phyloP scores from a whole-genome alignment of 1,140 invertebrate species.

The Doryteuthis pealeii region DNA sequence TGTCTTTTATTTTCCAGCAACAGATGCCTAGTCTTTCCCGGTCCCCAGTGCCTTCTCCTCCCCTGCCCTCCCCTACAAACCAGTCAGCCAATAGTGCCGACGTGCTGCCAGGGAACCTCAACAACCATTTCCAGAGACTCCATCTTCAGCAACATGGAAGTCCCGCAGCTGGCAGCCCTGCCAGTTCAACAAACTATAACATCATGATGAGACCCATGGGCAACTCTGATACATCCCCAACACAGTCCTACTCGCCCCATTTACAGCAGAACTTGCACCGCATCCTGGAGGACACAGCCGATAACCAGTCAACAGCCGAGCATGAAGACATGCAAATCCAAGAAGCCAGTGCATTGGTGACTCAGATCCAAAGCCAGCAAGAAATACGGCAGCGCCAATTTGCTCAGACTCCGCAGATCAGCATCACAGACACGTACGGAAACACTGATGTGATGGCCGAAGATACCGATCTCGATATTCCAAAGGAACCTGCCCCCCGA shows the following conservation, averaged over 20 bases:
- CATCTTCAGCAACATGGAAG: conserved; percentile 58
- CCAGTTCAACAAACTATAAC: neutral
- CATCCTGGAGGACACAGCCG: conserved; percentile 74
- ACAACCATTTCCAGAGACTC: conserved; percentile 61
- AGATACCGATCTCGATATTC: conserved; percentile 67
- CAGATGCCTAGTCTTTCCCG: conserved; percentile 23
- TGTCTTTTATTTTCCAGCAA: conserved; percentile 20
- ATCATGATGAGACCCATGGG: conserved; percentile 17
- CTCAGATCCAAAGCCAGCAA: conserved; percentile 23
- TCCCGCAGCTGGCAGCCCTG: no score
- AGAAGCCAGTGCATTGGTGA: conserved; percentile 22
- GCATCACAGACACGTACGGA: conserved; percentile 77
- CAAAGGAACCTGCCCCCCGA: conserved; percentile 15
- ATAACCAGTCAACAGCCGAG: conserved; percentile 58
- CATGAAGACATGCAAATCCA: conserved; percentile 16
- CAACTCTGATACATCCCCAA: conserved; percentile 25
- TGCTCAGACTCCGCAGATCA: conserved; percentile 75
- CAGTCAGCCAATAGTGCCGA: conserved; percentile 6
- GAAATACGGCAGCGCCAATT: conserved; percentile 29
- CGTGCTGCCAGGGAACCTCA: conserved; percentile 36
- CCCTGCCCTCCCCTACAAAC: conserved; percentile 46
- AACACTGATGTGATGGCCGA: conserved; percentile 71
- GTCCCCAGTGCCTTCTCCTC: conserved; percentile 45
- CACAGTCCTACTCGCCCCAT: conserved; percentile 33
- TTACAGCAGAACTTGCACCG: conserved; percentile 70